Evolutionary conservation across 2,888 invertebrate genomes (phyloP).

Genomic region (Agonopterix alstromeriana): DNA sequence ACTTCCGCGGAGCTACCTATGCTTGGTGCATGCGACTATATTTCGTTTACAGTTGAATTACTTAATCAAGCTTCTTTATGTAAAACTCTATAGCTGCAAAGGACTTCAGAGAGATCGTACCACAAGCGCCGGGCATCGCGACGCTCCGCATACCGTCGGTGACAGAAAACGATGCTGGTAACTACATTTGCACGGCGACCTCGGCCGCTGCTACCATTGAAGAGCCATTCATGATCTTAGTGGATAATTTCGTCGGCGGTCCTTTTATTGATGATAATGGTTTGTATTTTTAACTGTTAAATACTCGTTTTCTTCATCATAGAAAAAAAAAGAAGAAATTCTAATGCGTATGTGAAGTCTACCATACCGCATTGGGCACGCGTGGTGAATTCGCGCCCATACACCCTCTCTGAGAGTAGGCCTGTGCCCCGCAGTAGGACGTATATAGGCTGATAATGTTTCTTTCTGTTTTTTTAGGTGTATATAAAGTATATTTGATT

Average conservation of each 20-base stretch:
- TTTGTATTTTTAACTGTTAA: slow-evolving; percentile 8
- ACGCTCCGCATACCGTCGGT: slow-evolving; percentile 38
- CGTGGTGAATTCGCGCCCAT: too few relatives aligned
- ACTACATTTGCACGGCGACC: slow-evolving; percentile 83
- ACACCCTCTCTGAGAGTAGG: too few relatives aligned
- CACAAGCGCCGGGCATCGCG: slow-evolving; percentile 40
- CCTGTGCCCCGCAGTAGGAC: too few relatives aligned
- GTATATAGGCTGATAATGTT: too few relatives aligned
- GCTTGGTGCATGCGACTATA: too few relatives aligned
- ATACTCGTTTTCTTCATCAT: too few relatives aligned
- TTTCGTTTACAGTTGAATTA: not conserved
- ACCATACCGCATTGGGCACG: too few relatives aligned
- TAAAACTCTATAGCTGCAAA: slow-evolving; percentile 16
- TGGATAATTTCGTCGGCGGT: slow-evolving; percentile 52
- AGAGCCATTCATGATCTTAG: slow-evolving; percentile 78
- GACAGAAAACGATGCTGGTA: slow-evolving; percentile 78
- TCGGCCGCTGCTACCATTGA: slow-evolving; percentile 80
- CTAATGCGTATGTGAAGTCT: too few relatives aligned
- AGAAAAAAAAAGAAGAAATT: too few relatives aligned
- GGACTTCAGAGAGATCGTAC: slow-evolving; percentile 32
- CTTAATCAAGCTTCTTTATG: not conserved
- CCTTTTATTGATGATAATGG: slow-evolving; percentile 13
- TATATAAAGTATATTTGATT: too few relatives aligned
- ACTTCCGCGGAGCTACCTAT: too few relatives aligned
- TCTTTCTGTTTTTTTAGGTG: too few relatives aligned